A percentile compares a stretch with the other conserved stretches of the same genome.
Conservation (phyloP, 64 coral and sea anemone species). For the Anthopleura sola region DNA sequence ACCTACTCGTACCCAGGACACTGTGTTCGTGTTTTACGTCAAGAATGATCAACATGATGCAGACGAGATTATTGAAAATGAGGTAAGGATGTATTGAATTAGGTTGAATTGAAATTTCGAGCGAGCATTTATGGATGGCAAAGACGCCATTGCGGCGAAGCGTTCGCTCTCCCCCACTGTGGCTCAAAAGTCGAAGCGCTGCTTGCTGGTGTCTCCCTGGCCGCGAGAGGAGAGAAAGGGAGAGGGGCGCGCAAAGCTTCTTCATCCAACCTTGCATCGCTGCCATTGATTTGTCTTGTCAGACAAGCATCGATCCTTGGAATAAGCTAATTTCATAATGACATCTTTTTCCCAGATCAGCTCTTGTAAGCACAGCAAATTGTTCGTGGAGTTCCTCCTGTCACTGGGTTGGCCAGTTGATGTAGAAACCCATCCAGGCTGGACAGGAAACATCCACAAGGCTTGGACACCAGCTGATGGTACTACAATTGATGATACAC, state of each 20-base stretch:
- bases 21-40: slow-evolving; percentile 88
- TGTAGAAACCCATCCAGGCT: slow-evolving; percentile 69
- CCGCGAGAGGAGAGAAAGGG: too few relatives aligned
- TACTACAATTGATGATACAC: neutral
- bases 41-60: slow-evolving; percentile 74
- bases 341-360: slow-evolving; percentile 37
- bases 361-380: slow-evolving; percentile 75
- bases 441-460: slow-evolving; percentile 85
- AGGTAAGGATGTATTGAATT: slow-evolving; percentile 30
- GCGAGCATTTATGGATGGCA: neutral
- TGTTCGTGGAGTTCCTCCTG: slow-evolving; percentile 80
- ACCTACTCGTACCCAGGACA: slow-evolving; percentile 80
- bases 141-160: too few relatives aligned
- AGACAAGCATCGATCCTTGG: too few relatives aligned
- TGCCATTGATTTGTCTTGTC: too few relatives aligned
- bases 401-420: slow-evolving; percentile 93
- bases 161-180: too few relatives aligned
- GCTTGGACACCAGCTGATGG: slow-evolving; percentile 62
- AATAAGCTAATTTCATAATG: too few relatives aligned
- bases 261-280: too few relatives aligned
- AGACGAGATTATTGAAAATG: slow-evolving; percentile 72
- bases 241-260: too few relatives aligned
- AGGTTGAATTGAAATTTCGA: neutral
- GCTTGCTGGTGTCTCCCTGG: too few relatives aligned
- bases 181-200: too few relatives aligned